Percentiles rank a stretch among this genome's conserved stretches.
Conservation (phyloP, 1,140 invertebrate species). For the Hyposmocoma kahamanoa region DNA sequence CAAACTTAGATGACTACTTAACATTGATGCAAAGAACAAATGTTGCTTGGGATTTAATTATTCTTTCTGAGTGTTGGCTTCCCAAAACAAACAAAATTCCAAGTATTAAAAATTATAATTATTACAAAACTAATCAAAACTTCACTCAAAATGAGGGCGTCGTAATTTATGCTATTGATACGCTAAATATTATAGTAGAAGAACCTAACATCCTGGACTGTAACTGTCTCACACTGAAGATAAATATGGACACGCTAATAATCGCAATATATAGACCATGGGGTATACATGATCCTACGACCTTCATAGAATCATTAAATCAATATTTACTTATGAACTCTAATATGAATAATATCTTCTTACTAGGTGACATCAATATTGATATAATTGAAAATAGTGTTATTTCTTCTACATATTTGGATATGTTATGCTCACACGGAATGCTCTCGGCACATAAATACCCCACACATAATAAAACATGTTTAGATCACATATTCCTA, state of each 20-base stretch:
- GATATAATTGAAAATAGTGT: too few species aligned
- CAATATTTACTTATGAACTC: too few species aligned
- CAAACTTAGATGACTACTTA: not conserved
- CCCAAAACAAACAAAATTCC: not conserved
- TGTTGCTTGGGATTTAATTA: not conserved
- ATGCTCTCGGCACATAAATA: too few species aligned
- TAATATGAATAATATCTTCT: too few species aligned
- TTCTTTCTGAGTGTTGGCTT: not conserved
- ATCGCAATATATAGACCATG: not conserved
- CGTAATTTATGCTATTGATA: not conserved
- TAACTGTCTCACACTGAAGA: not conserved
- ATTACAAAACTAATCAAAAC: not conserved
- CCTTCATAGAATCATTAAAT: not conserved
- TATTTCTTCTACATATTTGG: too few species aligned
- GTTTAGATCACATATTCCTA: too few species aligned
- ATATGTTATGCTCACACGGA: too few species aligned
- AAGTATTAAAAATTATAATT: not conserved
- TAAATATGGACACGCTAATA: not conserved
- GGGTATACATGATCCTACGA: not conserved
- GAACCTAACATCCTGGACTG: not conserved
- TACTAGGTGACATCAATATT: too few species aligned
- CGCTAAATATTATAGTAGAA: not conserved
- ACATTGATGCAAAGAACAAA: not conserved
- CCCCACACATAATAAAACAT: too few species aligned
- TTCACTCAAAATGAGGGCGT: not conserved